Evolutionary conservation across 2,113 vertebrate genomes (phyloP).

Genomic region (Alligator mississippiensis): DNA sequence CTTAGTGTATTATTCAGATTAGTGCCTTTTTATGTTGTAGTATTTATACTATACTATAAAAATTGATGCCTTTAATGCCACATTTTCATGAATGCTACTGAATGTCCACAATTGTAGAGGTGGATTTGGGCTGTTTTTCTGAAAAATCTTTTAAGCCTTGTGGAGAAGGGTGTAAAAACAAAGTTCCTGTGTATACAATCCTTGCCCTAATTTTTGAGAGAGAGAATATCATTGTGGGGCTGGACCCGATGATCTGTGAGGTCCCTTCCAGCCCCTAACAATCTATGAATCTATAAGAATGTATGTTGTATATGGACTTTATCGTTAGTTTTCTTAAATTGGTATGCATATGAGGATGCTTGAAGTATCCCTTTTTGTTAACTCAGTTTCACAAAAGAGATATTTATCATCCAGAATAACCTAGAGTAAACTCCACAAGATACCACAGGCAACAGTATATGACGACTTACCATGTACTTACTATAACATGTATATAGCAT

Average conservation of each 20-base stretch:
- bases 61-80: neutral
- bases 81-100: rapidly evolving
- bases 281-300: too few species aligned
- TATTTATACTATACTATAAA: neutral
- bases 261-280: too few species aligned
- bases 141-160: neutral
- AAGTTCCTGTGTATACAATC: neutral
- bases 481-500: neutral
- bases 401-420: neutral
- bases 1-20: neutral
- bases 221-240: too few species aligned
- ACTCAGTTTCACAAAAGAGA: neutral
- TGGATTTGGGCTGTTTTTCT: neutral
- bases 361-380: neutral
- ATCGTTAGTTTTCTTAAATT: neutral
- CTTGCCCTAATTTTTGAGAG: too few species aligned
- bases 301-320: too few species aligned
- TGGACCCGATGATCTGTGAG: too few species aligned
- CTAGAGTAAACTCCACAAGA: neutral
- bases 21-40: neutral
- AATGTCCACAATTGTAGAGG: neutral
- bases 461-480: neutral
- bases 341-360: neutral
- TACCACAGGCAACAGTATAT: neutral
- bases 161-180: neutral